Conservation (phyloP, 2,797 vertebrate genomes). For the Sibirionetta formosa region DNA sequence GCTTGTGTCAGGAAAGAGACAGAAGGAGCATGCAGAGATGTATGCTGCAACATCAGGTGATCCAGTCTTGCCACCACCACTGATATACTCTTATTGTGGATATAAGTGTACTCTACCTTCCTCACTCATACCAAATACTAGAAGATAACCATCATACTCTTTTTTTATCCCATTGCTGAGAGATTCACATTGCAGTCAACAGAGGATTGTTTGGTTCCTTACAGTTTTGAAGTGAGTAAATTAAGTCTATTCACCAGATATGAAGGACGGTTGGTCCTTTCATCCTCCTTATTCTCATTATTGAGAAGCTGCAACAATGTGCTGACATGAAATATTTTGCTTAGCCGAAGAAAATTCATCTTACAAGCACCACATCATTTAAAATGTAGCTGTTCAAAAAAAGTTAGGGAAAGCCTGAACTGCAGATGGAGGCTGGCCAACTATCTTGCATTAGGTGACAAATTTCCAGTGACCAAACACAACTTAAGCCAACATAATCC, state of each 20-base stretch:
- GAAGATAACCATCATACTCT: background rate
- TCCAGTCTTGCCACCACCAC: background rate
- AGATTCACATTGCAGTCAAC: background rate
- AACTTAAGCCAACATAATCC: background rate
- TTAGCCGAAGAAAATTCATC: background rate
- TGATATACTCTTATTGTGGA: background rate
- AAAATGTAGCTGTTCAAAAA: background rate
- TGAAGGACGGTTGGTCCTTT: background rate
- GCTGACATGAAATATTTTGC: background rate
- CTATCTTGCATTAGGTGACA: background rate
- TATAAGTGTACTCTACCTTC: fast-evolving
- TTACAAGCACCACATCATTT: background rate
- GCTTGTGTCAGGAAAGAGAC: background rate
- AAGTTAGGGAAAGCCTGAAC: background rate
- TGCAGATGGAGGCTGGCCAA: background rate
- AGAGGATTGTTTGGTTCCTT: background rate
- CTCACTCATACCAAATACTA: background rate
- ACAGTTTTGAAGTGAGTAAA: background rate
- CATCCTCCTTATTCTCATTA: background rate
- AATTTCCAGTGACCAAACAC: background rate
- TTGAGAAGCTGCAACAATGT: background rate
- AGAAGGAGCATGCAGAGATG: background rate
- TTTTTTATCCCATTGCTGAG: background rate
- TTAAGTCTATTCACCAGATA: background rate
- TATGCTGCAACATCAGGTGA: fast-evolving